phyloP scores from a whole-genome alignment of 2,113 vertebrate species.

The Motacilla tschutschensis region DNA sequence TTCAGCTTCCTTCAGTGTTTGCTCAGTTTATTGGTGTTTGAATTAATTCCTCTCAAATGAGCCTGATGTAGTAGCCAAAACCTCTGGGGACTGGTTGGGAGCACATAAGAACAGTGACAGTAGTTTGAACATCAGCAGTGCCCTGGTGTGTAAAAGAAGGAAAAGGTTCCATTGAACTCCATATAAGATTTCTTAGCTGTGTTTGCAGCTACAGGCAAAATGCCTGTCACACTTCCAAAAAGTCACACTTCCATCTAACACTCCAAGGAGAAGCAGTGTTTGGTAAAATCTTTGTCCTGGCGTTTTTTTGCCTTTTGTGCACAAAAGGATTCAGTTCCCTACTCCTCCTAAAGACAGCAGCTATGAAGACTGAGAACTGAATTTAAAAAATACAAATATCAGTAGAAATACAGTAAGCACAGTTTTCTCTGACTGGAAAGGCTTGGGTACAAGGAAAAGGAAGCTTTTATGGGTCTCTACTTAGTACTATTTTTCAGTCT shows the following conservation, averaged over 20 bases:
- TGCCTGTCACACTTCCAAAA: background rate
- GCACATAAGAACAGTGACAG: background rate
- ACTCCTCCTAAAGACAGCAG: background rate
- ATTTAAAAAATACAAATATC: background rate
- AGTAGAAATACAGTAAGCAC: background rate
- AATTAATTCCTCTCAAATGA: background rate
- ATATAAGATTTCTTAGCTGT: background rate
- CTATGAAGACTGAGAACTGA: background rate
- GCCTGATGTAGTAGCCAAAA: background rate
- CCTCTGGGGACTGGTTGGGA: background rate
- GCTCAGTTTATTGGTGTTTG: background rate
- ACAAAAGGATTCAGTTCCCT: background rate
- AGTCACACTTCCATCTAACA: background rate
- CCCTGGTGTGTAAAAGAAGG: background rate
- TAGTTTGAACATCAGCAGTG: background rate
- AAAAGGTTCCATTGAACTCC: background rate
- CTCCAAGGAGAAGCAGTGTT: background rate
- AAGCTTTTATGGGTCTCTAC: background rate
- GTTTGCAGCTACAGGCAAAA: background rate
- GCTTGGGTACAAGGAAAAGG: background rate
- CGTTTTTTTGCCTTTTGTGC: background rate
- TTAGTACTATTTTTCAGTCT: background rate
- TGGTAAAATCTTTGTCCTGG: background rate
- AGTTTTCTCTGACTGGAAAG: background rate
- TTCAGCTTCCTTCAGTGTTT: background rate